phyloP scores from a whole-genome alignment of 2,888 invertebrate genomes.

The Spilarctia lutea region DNA sequence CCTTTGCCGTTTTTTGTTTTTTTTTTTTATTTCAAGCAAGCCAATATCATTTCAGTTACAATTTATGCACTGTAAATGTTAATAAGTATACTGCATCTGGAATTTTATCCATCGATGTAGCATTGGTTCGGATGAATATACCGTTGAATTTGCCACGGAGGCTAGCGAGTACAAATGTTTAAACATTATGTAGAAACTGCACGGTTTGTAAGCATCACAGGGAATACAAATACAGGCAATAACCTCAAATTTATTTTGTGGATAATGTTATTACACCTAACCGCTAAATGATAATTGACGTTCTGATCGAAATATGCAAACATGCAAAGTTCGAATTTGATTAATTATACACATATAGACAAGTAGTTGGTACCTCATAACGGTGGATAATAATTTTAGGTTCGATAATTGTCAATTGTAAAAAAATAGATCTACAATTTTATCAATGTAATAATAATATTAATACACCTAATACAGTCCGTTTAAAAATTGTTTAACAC shows the following conservation, averaged over 20 bases:
- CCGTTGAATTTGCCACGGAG: too few relatives aligned
- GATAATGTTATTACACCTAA: background rate
- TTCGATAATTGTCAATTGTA: too few relatives aligned
- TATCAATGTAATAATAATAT: background rate
- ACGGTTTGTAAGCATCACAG: background rate
- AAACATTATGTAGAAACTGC: background rate
- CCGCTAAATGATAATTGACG: background rate
- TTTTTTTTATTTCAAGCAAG: background rate
- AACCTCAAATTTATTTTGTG: background rate
- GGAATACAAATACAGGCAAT: background rate
- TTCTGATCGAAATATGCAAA: background rate
- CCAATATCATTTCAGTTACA: background rate
- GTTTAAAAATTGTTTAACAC: background rate
- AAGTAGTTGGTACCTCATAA: background rate
- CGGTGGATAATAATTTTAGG: too few relatives aligned
- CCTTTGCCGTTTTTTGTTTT: too few relatives aligned
- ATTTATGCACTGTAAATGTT: background rate
- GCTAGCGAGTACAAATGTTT: background rate
- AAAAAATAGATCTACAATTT: background rate
- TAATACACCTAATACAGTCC: background rate
- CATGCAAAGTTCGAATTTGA: too few relatives aligned
- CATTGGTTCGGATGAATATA: too few relatives aligned
- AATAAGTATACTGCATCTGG: background rate
- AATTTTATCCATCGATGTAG: background rate
- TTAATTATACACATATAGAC: background rate